Conservation (phyloP, 2,888 invertebrate species). For the Cephus runcator region DNA sequence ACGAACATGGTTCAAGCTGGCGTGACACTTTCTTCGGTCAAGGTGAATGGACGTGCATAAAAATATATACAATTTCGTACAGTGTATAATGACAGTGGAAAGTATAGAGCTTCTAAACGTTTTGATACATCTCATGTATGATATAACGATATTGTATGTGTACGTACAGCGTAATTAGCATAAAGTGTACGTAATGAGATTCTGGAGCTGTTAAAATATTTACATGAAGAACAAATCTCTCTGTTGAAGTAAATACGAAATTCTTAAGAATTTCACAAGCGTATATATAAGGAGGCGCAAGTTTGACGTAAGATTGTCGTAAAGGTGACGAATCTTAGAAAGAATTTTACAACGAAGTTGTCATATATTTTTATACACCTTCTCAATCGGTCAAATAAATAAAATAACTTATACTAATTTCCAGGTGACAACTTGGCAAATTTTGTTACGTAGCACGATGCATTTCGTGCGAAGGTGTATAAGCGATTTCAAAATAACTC, state of each 20-base stretch:
- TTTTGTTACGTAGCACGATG: not conserved
- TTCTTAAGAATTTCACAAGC: too few species aligned
- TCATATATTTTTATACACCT: not conserved
- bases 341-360: not conserved
- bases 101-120: not conserved
- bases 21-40: not conserved
- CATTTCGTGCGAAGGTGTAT: not conserved
- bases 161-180: not conserved
- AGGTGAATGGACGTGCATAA: not conserved
- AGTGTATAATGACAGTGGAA: not conserved
- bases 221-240: not conserved
- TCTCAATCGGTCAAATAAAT: not conserved
- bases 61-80: not conserved
- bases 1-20: not conserved
- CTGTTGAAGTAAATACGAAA: not conserved
- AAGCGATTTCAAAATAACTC: not conserved
- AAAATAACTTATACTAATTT: not conserved
- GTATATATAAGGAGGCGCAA: not conserved
- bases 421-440: not conserved
- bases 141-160: not conserved
- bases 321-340: not conserved
- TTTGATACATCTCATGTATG: not conserved
- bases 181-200: not conserved
- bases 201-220: not conserved
- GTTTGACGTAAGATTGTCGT: not conserved